Percentiles rank a stretch among this genome's conserved stretches.
Evolutionary conservation across 2,888 invertebrate species (phyloP).

Genomic region (Drosophila vallismaia): DNA sequence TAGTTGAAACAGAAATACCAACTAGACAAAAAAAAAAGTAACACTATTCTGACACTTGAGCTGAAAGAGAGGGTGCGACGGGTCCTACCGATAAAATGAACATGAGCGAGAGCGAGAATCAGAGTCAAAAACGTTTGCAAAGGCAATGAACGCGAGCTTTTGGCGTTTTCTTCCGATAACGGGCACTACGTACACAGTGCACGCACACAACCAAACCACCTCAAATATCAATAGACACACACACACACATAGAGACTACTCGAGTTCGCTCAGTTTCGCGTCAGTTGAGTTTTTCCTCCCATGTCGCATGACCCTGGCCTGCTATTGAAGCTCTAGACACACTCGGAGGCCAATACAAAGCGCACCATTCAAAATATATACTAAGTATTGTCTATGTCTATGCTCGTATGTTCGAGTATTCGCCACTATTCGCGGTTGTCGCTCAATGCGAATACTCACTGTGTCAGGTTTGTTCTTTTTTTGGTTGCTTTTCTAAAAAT

Average conservation of each 20-base stretch:
- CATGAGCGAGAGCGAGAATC: constrained; percentile 10
- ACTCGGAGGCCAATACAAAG: constrained; percentile 80
- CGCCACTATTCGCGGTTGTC: neutral
- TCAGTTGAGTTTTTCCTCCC: constrained; percentile 77
- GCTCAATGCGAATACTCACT: constrained; percentile 3
- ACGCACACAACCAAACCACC: constrained; percentile 5
- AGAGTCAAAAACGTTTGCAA: constrained; percentile 61
- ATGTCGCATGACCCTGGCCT: constrained; percentile 83
- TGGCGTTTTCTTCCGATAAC: constrained; percentile 80
- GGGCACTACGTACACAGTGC: constrained; percentile 53
- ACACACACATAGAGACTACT: constrained; percentile 17
- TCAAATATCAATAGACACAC: constrained; percentile 31
- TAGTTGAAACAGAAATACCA: neutral
- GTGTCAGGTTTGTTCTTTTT: neutral
- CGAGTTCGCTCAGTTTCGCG: constrained; percentile 67
- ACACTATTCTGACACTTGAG: constrained; percentile 7
- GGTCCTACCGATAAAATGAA: constrained; percentile 7
- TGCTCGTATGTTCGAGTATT: constrained; percentile 28
- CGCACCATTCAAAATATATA: constrained; percentile 78
- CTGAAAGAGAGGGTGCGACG: constrained; percentile 2
- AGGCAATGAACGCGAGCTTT: constrained; percentile 79
- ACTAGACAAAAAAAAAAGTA: constrained; percentile 5
- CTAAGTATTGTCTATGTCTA: constrained; percentile 63
- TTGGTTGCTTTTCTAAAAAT: neutral
- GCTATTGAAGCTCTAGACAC: constrained; percentile 82